A percentile compares a stretch with the other conserved stretches of the same genome.
phyloP scores from a whole-genome alignment of 2,113 vertebrate species.

The Taurulus bubalis region DNA sequence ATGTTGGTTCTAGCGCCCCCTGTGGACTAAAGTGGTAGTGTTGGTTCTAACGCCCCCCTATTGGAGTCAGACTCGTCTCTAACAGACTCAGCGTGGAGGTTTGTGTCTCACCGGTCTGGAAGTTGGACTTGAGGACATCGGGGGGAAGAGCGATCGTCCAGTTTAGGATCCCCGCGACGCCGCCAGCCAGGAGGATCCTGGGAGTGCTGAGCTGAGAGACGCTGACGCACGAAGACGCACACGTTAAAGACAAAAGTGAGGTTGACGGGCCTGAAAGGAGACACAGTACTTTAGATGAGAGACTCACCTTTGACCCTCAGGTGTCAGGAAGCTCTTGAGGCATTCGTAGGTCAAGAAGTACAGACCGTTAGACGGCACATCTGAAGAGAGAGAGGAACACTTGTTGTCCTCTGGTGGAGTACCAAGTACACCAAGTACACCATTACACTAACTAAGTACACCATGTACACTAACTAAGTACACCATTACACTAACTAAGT shows the following conservation, averaged over 20 bases:
- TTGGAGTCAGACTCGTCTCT: too few species aligned
- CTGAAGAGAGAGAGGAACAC: constrained; percentile 52
- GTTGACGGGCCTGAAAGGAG: neutral
- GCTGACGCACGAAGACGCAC: constrained; percentile 44
- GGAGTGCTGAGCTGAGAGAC: constrained; percentile 76
- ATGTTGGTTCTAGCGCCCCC: too few species aligned
- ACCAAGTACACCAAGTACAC: too few species aligned
- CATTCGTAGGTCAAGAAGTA: constrained; percentile 85
- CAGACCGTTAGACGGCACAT: constrained; percentile 83
- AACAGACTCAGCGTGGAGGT: neutral
- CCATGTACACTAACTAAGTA: too few species aligned
- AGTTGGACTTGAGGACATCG: constrained; percentile 86
- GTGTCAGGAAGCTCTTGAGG: constrained; percentile 79
- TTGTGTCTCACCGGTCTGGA: constrained; percentile 80
- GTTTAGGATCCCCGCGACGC: constrained; percentile 81
- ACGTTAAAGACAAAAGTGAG: neutral
- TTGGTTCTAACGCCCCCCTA: too few species aligned
- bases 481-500: too few species aligned
- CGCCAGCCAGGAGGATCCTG: constrained; percentile 82
- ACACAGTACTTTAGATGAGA: neutral
- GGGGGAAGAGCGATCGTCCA: constrained; percentile 84
- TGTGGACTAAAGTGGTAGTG: too few species aligned
- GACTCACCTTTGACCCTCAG: constrained; percentile 80
- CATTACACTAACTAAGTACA: too few species aligned
- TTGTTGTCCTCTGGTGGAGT: too few species aligned